Evolutionary conservation across 1,140 invertebrate species (phyloP), one percentile per base, ranked within the genome.

Genomic region (Drosophila novamexicana): DNA sequence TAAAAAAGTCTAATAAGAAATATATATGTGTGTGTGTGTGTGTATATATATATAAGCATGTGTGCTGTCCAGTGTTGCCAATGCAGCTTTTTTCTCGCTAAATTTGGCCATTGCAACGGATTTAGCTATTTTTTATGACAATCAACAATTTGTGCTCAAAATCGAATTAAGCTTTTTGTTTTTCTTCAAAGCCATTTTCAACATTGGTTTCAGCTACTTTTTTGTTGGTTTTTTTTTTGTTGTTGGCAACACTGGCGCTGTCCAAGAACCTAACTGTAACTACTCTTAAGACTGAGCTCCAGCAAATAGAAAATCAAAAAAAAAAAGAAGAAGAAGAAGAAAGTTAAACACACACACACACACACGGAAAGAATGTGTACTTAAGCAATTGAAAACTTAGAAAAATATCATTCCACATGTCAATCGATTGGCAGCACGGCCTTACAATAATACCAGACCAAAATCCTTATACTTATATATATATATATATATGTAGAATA

Each of bases 201-300:
- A 29, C 22, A 29, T 5, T 29, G 22, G 22, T 5, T 29, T 4
- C 0, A 29, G 22, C 22, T 29, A 29, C 3, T 29, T 29, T 29
- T 29, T 29, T 22, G 18, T 18, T 29, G 22, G 22, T n/a, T n/a
- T 18, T 18, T 18, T 18, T 18, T 18, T 1, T 18, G 1, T 29
- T 22, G 18, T 18, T 29, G 22, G 22, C 22, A 29, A 29, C 22
- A 29, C 22, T 29, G 22, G 22, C 22, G 22, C 22, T 29, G 22
- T 67, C 40, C 34, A 54, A 47, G 14, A 68, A 52, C 14, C 12
- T 59, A 74, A 62, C 53, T 77, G 40, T 66, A 78, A 78, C 39
- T 78, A 71, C 42, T 56, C 45, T 71, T 71, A 78, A 78, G 76
- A 78, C 76, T 75, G 72, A 78, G 56, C 54, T 49, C 66, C 57